phyloP scores from a whole-genome alignment of 2,113 vertebrate species.

The Bettongia penicillata region DNA sequence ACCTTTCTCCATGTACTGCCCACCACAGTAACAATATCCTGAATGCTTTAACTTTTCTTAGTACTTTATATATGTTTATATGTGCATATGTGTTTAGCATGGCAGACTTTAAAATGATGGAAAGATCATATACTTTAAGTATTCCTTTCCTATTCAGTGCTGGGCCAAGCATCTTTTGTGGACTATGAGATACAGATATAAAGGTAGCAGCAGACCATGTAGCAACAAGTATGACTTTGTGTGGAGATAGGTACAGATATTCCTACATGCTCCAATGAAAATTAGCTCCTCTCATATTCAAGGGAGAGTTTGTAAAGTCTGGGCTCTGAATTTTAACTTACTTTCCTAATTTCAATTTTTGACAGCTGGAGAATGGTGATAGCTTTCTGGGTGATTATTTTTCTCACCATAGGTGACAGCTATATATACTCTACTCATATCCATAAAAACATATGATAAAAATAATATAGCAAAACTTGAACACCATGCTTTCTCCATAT shows the following conservation, averaged over 20 bases:
- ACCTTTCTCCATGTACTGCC: neutral
- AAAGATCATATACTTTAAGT: neutral
- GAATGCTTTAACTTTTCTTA: neutral
- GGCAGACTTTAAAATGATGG: neutral
- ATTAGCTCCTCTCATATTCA: neutral
- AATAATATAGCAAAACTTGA: slow-evolving; percentile 43
- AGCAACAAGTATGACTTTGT: neutral
- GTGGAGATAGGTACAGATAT: neutral
- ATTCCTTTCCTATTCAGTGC: neutral
- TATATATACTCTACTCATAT: slow-evolving; percentile 2
- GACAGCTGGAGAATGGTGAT: slow-evolving; percentile 11
- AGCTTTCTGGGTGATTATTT: slow-evolving; percentile 15
- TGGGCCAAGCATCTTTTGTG: neutral
- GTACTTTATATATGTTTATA: neutral
- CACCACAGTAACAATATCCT: neutral
- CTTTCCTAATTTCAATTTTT: slow-evolving; percentile 53
- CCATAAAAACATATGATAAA: slow-evolving; percentile 52
- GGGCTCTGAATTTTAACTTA: slow-evolving; percentile 25
- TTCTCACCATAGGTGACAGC: slow-evolving; percentile 11
- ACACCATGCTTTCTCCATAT: slow-evolving; percentile 9
- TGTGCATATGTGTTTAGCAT: neutral
- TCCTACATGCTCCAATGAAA: neutral
- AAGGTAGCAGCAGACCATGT: neutral
- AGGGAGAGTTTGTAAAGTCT: neutral
- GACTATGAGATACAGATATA: neutral